Evolutionary conservation across 2,113 vertebrate species (phyloP).

Genomic region (Psilopogon haemacephalus): DNA sequence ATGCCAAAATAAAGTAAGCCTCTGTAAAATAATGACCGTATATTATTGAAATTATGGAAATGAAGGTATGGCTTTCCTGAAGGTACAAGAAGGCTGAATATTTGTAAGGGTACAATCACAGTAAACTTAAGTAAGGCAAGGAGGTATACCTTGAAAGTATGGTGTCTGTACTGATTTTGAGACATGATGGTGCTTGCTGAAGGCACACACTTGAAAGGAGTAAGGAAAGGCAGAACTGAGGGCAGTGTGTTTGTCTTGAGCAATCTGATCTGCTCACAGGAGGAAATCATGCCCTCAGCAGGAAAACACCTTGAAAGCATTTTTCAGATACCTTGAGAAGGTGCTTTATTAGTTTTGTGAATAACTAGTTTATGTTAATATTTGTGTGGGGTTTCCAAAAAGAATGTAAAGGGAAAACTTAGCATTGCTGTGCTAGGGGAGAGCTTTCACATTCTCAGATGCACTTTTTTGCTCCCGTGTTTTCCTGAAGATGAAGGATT

Average conservation of each 20-base stretch:
- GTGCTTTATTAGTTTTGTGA: neutral
- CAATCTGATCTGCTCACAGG: neutral
- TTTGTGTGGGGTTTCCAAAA: neutral
- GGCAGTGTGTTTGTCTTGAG: neutral
- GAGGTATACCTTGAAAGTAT: neutral
- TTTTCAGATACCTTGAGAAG: neutral
- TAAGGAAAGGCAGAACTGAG: neutral
- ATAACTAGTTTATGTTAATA: neutral
- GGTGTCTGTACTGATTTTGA: neutral
- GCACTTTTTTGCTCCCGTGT: neutral
- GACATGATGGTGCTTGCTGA: neutral
- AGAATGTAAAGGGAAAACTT: neutral
- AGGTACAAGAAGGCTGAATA: neutral
- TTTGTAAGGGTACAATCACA: neutral
- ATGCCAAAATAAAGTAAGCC: neutral
- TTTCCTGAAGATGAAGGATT: neutral
- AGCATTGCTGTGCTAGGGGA: neutral
- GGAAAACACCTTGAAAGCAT: neutral
- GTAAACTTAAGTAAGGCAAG: neutral
- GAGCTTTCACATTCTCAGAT: neutral
- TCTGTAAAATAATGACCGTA: neutral
- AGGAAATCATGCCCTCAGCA: neutral
- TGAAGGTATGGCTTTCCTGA: neutral
- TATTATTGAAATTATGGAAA: neutral
- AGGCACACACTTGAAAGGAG: neutral